Evolutionary conservation across 2,888 invertebrate genomes (phyloP), one percentile per base, ranked within the genome.

Genomic region (Acholoe squamosa): DNA sequence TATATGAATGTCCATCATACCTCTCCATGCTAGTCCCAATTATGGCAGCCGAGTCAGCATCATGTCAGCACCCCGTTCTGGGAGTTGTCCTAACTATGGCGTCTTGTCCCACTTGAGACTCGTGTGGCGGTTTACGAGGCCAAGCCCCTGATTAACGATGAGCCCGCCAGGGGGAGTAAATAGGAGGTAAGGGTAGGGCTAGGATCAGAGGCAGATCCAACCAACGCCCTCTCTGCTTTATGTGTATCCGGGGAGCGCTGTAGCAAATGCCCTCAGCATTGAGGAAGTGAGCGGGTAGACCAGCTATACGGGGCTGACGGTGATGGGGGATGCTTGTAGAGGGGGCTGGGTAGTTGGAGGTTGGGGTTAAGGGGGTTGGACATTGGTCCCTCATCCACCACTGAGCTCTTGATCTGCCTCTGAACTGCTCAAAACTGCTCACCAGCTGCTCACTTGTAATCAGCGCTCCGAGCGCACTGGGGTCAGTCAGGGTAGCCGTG

Each of bases 351-450:
- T 3, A 10, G 5, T 43, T 3, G 5, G 3, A 10, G 43, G 3
- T 3, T 3, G 43, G 43, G 5, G 10, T 3, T 43, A 43, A 43
- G 43, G 43, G 43, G 43, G 43, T 43, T 7, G 43, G 43, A 43
- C 43, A n/a, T n/a, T 61, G 61, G 1, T 14, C 19, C 61, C 43
- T n/a, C 61, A 14, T 61, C 61, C 61, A n/a, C 61, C 61, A 61
- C 61, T 61, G 61, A 61, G 61, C 61, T 61, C 61, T 61, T 61
- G 61, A 61, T 61, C 61, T 61, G 22, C 43, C 43, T 43, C 43
- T 43, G 43, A 43, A 43, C 43, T n/a, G 61, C 1, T n/a, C 61
- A 1, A 1, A 61, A n/a, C 61, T 61, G 61, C 61, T 61, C 61
- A 19, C 61, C 61, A 61, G 19, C 22, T 61, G 61, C 61, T 61